Conservation (phyloP, 64 coral and sea anemone genomes). For the Actinia tenebrosa region DNA sequence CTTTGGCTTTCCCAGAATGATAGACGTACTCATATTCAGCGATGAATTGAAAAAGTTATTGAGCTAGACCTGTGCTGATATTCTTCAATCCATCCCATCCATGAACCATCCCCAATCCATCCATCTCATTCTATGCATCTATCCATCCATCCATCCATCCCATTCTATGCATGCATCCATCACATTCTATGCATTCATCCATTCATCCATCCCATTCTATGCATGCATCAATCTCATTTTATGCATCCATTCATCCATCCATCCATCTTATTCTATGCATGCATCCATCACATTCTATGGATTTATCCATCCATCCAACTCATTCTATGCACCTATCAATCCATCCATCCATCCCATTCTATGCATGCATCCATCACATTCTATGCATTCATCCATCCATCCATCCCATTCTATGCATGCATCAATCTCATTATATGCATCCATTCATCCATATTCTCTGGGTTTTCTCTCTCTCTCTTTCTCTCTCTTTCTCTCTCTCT, state of each 20-base stretch:
- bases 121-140: too few species aligned
- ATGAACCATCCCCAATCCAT: neutral
- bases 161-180: neutral
- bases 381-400: neutral
- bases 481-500: too few species aligned
- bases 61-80: neutral
- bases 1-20: constrained; percentile 19
- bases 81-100: neutral
- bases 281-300: too few species aligned
- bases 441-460: neutral
- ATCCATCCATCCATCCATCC: neutral
- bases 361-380: neutral
- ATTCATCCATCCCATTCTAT: neutral
- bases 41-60: constrained; percentile 68
- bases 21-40: constrained; percentile 43
- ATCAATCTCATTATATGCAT: too few species aligned
- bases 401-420: too few species aligned
- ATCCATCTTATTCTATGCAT: neutral
- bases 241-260: neutral
- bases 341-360: neutral
- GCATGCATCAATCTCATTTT: too few species aligned
- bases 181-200: neutral
- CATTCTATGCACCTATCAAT: neutral
- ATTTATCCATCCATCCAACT: neutral
- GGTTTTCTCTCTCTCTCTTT: too few species aligned